A percentile compares a stretch with the other conserved stretches of the same genome.
phyloP scores from a whole-genome alignment of 2,888 invertebrate species.

The Anoplius nigerrimus region DNA sequence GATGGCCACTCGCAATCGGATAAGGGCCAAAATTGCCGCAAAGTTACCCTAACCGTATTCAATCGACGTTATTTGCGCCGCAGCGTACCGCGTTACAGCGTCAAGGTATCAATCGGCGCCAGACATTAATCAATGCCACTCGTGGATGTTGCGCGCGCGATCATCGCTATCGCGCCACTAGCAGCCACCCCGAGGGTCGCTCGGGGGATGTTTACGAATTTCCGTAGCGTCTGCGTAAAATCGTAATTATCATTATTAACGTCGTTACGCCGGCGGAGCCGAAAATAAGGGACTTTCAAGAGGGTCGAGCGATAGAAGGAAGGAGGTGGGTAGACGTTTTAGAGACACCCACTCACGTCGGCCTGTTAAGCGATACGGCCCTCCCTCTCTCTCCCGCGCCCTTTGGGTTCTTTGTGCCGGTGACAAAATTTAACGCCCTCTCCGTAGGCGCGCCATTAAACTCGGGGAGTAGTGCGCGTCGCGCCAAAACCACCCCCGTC shows the following conservation, averaged over 20 bases:
- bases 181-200: no score
- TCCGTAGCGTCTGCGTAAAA: conserved; percentile 39
- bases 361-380: conserved; percentile 50
- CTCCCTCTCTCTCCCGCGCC: conserved; percentile 42
- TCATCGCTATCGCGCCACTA: no score
- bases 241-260: conserved; percentile 53
- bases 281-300: conserved; percentile 43
- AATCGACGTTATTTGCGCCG: no score
- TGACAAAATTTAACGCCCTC: conserved; percentile 55
- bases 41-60: no score
- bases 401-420: conserved; percentile 48
- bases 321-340: conserved; percentile 32
- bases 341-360: conserved; percentile 31
- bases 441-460: conserved; percentile 57
- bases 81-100: no score
- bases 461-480: conserved; percentile 23
- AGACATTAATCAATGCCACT: background rate
- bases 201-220: conserved; percentile 17
- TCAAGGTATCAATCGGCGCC: no score
- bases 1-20: no score
- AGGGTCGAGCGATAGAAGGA: conserved; percentile 1
- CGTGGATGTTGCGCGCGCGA: background rate
- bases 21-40: no score
- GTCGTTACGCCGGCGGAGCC: conserved; percentile 37
- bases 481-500: conserved; percentile 34